These are phyloP conservation scores for Zaprionus bogoriensis DNA, from an alignment of 2,888 invertebrate species.

Conservation along the genomic window DNA sequence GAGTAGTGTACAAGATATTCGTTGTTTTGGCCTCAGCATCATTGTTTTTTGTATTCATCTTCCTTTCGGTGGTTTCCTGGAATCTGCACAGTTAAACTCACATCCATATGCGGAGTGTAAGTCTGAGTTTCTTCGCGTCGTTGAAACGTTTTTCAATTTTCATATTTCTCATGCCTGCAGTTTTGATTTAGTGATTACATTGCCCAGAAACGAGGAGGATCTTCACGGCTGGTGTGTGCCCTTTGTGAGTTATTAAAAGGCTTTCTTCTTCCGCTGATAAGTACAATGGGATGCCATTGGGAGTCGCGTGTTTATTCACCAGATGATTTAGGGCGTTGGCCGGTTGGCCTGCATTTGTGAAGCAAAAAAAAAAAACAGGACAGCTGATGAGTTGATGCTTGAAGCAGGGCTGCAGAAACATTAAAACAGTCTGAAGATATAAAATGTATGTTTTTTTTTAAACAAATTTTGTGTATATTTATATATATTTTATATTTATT, in stretches of 20 bases:
- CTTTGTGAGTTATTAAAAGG: conserved; percentile 67
- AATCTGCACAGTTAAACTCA: conserved; percentile 1
- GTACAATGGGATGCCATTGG: conserved; percentile 56
- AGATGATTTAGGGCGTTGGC: conserved; percentile 66
- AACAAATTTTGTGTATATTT: no score
- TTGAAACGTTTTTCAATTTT: conserved; percentile 71
- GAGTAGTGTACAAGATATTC: not conserved
- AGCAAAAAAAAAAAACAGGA: conserved; percentile 7
- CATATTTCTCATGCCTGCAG: conserved; percentile 67
- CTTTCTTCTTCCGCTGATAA: conserved; percentile 65
- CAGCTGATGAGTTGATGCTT: not conserved
- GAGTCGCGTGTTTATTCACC: conserved; percentile 59
- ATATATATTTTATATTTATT: no score
- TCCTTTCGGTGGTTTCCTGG: conserved; percentile 8
- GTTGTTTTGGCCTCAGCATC: not conserved
- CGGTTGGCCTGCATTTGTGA: not conserved
- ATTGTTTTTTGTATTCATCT: not conserved
- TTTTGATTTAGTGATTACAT: conserved; percentile 70
- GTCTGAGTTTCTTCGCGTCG: conserved; percentile 6
- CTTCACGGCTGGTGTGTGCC: conserved; percentile 13
- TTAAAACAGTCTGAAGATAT: not conserved
- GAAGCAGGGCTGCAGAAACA: no score
- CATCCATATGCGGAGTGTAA: not conserved
- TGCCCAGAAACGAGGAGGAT: conserved; percentile 10
- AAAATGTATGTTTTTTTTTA: no score